Conservation (phyloP, 2,113 vertebrate genomes). For the Erpornis zantholeuca region DNA sequence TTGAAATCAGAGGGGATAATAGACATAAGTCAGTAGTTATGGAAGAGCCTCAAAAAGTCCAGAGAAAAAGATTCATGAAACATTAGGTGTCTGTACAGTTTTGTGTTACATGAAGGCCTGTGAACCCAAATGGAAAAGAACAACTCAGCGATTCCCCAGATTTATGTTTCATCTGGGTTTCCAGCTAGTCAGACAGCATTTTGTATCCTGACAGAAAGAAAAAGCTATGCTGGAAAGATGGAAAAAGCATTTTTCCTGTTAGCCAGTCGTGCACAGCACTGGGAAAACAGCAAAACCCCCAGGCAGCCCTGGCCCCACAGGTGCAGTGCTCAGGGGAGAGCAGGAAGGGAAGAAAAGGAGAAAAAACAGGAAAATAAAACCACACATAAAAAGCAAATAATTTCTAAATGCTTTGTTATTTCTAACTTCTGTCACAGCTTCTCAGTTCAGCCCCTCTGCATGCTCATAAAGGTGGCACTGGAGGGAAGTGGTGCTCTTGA, state of each 20-base stretch:
- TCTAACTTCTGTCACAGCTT: background rate
- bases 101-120: background rate
- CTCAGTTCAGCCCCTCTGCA: background rate
- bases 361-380: background rate
- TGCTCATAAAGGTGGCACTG: background rate
- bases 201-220: background rate
- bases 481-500: background rate
- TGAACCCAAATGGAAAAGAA: background rate
- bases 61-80: background rate
- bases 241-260: background rate
- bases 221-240: background rate
- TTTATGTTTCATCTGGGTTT: background rate
- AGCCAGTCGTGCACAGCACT: rapidly evolving
- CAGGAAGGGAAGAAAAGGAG: background rate
- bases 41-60: background rate
- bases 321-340: background rate
- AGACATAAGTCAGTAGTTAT: background rate
- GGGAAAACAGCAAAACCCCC: background rate
- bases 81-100: background rate
- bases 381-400: background rate
- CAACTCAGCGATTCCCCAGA: background rate
- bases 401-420: background rate
- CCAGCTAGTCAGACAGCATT: background rate
- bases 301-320: rapidly evolving
- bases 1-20: background rate